Evolutionary conservation across 2,113 vertebrate genomes (phyloP).

Genomic region (Saccopteryx leptura): DNA sequence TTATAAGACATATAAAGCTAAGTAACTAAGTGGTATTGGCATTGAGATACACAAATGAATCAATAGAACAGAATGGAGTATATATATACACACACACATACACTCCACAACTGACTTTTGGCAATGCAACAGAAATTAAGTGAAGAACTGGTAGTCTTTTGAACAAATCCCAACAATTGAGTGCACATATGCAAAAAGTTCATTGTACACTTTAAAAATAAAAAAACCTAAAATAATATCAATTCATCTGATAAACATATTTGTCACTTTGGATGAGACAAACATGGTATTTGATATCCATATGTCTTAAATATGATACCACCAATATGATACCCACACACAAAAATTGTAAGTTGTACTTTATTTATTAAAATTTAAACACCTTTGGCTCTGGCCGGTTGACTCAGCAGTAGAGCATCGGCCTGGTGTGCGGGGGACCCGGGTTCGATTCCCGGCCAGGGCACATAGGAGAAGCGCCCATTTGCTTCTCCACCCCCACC

Average conservation of each 20-base stretch:
- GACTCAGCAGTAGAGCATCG: too few relatives aligned
- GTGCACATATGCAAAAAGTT: neutral
- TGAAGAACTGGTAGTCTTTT: neutral
- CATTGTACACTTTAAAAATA: neutral
- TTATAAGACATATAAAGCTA: neutral
- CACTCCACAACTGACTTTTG: neutral
- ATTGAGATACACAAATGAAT: neutral
- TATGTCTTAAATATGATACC: neutral
- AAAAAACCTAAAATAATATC: neutral
- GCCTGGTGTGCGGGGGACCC: too few relatives aligned
- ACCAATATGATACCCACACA: neutral
- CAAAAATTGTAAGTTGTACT: neutral
- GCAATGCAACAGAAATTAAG: neutral
- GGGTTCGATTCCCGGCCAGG: too few relatives aligned
- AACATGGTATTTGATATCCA: neutral
- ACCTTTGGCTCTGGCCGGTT: too few relatives aligned
- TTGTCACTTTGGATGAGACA: neutral
- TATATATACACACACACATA: neutral
- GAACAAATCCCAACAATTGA: neutral
- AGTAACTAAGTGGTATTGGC: neutral
- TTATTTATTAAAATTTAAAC: neutral
- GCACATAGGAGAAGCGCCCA: too few relatives aligned
- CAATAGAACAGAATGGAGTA: neutral
- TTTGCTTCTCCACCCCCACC: too few relatives aligned
- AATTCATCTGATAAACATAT: neutral